These are phyloP conservation scores for Ataeniobius toweri DNA, from an alignment of 2,797 vertebrate species.

Conservation along the genomic window DNA sequence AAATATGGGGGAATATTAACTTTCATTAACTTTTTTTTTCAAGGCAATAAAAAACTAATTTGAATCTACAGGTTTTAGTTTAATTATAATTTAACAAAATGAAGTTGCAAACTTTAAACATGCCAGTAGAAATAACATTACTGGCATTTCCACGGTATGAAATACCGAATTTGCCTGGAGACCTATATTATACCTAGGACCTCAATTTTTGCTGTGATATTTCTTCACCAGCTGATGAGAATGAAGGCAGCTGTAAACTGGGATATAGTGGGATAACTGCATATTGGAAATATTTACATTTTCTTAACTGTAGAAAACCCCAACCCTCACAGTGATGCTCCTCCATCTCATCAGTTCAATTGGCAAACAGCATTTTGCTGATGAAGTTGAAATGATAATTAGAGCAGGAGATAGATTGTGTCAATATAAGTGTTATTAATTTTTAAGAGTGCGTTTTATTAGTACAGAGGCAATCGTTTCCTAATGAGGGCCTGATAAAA, in stretches of 20 bases:
- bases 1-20: too few species aligned
- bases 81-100: not conserved
- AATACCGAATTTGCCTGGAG: not conserved
- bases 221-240: not conserved
- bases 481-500: slow-evolving; percentile 74
- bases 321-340: slow-evolving; percentile 10
- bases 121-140: not conserved
- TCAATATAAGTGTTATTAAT: slow-evolving; percentile 80
- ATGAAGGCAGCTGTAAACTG: not conserved
- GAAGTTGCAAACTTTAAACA: not conserved
- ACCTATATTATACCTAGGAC: not conserved
- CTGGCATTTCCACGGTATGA: not conserved
- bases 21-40: too few species aligned
- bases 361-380: slow-evolving; percentile 57
- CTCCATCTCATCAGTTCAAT: slow-evolving; percentile 41
- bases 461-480: slow-evolving; percentile 77
- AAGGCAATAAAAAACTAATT: not conserved
- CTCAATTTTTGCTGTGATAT: not conserved
- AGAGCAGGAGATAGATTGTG: slow-evolving; percentile 73
- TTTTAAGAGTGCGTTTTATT: slow-evolving; percentile 76
- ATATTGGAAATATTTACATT: not conserved
- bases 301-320: not conserved
- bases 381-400: slow-evolving; percentile 74
- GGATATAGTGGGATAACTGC: not conserved
- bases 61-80: not conserved